A percentile compares a stretch with the other conserved stretches of the same genome.
phyloP scores from a whole-genome alignment of 2,888 invertebrate genomes.

The Chrysodeixis includens region DNA sequence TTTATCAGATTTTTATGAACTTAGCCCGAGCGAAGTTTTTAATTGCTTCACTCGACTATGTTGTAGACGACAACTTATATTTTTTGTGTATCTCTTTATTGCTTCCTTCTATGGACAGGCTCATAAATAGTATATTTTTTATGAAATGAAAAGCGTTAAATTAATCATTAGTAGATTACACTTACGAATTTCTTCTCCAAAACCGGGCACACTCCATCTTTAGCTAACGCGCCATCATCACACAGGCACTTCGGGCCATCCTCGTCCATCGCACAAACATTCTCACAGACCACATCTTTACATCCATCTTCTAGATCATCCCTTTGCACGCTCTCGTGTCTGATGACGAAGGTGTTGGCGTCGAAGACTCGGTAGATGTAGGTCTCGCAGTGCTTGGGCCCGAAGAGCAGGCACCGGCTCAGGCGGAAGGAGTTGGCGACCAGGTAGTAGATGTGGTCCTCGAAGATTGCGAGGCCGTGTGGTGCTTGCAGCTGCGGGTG shows the following conservation, averaged over 20 bases:
- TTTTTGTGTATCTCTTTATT: too few species aligned
- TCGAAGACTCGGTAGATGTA: conserved; percentile 79
- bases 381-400: conserved; percentile 81
- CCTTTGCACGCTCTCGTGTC: conserved; percentile 74
- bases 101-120: too few species aligned
- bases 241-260: conserved; percentile 86
- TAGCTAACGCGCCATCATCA: conserved; percentile 78
- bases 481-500: conserved; percentile 87
- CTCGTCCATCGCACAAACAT: conserved; percentile 89
- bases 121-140: too few species aligned
- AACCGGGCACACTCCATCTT: conserved; percentile 64
- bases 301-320: conserved; percentile 83
- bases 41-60: too few species aligned
- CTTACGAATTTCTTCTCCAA: conserved; percentile 64
- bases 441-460: conserved; percentile 93
- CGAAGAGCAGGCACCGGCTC: conserved; percentile 90
- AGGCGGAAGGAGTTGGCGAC: conserved; percentile 87
- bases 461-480: conserved; percentile 92
- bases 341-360: conserved; percentile 72
- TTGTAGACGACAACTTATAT: not conserved
- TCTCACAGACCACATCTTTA: conserved; percentile 82
- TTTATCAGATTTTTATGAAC: too few species aligned
- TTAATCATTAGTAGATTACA: too few species aligned
- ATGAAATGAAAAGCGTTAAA: too few species aligned
- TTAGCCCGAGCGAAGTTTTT: too few species aligned